phyloP scores from a whole-genome alignment of 2,888 invertebrate species.

The Megastigmus dorsalis region DNA sequence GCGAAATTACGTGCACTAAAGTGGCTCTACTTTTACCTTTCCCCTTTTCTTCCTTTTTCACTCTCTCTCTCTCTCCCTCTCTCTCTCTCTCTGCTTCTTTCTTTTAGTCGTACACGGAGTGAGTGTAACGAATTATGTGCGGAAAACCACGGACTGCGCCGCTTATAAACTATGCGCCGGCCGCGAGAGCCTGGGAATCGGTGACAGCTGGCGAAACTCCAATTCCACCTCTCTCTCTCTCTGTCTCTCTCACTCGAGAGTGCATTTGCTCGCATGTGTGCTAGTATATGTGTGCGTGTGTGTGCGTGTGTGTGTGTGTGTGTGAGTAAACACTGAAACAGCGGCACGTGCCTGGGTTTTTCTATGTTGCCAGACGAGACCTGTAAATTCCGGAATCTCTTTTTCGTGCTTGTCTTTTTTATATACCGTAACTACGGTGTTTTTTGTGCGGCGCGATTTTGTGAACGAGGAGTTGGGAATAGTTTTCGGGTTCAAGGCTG shows the following conservation, averaged over 20 bases:
- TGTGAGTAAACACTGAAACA: no score
- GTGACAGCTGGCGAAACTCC: slow-evolving; percentile 46
- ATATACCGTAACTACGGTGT: neutral
- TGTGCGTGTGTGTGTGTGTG: neutral
- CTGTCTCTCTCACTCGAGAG: no score
- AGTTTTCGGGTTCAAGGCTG: slow-evolving; percentile 44
- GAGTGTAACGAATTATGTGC: neutral
- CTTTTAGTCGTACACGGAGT: neutral
- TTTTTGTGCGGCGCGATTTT: neutral
- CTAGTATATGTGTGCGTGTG: neutral
- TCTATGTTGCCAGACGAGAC: neutral
- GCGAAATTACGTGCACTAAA: slow-evolving; percentile 6
- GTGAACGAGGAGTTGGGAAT: neutral
- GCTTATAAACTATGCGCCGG: neutral
- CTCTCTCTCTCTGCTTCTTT: neutral
- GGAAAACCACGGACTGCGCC: neutral
- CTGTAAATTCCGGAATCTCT: slow-evolving; percentile 16
- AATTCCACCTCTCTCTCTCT: no score
- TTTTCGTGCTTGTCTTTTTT: slow-evolving; percentile 4
- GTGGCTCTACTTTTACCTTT: no score
- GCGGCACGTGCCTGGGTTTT: neutral
- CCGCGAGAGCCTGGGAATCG: slow-evolving; percentile 8
- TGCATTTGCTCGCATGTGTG: neutral
- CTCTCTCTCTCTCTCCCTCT: neutral
- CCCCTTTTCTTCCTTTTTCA: no score